These are phyloP conservation scores for Xyrichtys novacula DNA, from an alignment of 2,797 vertebrate species.

Conservation along the genomic window DNA sequence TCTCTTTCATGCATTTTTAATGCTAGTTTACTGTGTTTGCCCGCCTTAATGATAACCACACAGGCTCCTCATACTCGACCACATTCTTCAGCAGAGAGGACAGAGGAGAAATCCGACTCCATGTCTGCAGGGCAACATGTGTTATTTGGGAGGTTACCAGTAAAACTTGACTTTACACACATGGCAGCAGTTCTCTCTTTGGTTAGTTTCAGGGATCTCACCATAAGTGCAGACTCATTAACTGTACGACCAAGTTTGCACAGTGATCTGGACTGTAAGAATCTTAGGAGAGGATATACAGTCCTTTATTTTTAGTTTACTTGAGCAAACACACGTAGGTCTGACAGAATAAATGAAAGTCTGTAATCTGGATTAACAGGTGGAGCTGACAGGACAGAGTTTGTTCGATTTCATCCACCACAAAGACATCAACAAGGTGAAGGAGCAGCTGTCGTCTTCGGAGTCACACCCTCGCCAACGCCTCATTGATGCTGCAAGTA, in stretches of 20 bases:
- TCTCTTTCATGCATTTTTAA: conserved; percentile 1
- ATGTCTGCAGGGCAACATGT: conserved; percentile 14
- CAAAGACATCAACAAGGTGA: conserved; percentile 98
- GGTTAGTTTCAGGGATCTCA: background rate
- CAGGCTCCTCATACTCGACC: conserved; percentile 27
- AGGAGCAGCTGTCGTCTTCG: conserved; percentile 95
- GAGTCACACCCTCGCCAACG: conserved; percentile 90
- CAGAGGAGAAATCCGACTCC: conserved; percentile 25
- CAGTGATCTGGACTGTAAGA: background rate
- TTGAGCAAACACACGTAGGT: background rate
- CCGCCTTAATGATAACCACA: conserved; percentile 18
- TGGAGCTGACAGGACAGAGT: conserved; percentile 95
- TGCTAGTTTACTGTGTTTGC: conserved; percentile 6
- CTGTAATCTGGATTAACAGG: conserved; percentile 73
- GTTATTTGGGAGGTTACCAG: background rate
- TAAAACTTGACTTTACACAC: background rate
- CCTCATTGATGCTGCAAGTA: conserved; percentile 94
- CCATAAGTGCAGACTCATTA: background rate
- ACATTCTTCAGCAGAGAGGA: conserved; percentile 30
- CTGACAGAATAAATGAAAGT: background rate
- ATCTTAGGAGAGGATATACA: background rate
- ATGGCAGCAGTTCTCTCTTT: background rate
- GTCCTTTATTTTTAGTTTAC: background rate
- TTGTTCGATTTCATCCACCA: conserved; percentile 96
- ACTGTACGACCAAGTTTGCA: too few species aligned